phyloP scores from a whole-genome alignment of 2,888 invertebrate genomes.

The Andrena bucephala region DNA sequence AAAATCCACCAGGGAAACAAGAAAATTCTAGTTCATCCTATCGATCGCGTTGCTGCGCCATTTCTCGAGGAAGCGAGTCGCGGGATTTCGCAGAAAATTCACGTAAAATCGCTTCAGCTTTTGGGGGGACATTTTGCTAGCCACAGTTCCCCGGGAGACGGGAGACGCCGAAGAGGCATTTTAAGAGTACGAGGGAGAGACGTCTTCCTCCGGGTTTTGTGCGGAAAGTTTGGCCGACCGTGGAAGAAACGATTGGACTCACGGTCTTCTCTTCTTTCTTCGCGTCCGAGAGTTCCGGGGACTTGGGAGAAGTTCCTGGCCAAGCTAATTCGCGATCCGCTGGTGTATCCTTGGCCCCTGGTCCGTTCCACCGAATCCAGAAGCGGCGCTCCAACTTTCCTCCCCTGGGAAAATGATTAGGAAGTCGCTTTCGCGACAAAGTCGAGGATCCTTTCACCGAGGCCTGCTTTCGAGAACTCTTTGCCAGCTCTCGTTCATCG shows the following conservation, averaged over 20 bases:
- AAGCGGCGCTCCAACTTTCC: slow-evolving; percentile 40
- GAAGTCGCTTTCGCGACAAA: slow-evolving; percentile 48
- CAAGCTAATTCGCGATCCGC: slow-evolving; percentile 64
- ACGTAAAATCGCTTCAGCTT: no score
- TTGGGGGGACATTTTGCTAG: background rate
- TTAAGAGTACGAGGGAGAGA: background rate
- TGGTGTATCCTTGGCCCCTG: slow-evolving; percentile 8
- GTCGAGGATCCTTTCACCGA: slow-evolving; percentile 26
- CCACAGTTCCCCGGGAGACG: background rate
- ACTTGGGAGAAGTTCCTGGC: slow-evolving; percentile 38
- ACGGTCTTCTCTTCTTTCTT: slow-evolving; percentile 27
- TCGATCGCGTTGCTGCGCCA: no score
- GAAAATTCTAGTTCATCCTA: no score
- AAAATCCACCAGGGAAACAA: background rate
- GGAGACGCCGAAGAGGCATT: no score
- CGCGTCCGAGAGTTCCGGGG: slow-evolving; percentile 24
- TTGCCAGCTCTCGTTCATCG: background rate
- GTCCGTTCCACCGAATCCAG: background rate
- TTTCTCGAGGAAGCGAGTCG: background rate
- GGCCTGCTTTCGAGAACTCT: slow-evolving; percentile 1
- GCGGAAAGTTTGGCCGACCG: slow-evolving; percentile 17
- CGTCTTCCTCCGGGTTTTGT: background rate
- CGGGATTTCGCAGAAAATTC: background rate
- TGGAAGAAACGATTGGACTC: slow-evolving; percentile 18
- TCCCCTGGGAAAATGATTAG: slow-evolving; percentile 62